Conservation (phyloP, 2,113 vertebrate species). For the Peromyscus leucopus region DNA sequence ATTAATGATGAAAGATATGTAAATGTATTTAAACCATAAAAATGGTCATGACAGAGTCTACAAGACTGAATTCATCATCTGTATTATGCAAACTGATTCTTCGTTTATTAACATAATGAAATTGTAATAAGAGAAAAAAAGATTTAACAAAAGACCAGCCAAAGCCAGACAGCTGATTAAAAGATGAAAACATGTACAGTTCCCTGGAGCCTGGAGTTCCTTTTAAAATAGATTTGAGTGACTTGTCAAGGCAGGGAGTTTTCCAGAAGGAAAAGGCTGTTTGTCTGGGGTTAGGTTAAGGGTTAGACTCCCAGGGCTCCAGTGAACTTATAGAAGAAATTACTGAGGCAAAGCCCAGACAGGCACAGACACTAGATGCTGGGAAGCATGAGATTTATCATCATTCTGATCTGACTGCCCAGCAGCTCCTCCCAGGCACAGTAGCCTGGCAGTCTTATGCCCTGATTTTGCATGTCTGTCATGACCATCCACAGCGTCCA, state of each 20-base stretch:
- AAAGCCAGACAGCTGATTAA: conserved; percentile 53
- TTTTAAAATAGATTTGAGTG: conserved; percentile 60
- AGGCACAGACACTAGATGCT: background rate
- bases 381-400: background rate
- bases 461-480: background rate
- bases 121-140: background rate
- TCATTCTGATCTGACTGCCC: background rate
- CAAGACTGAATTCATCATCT: background rate
- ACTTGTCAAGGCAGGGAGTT: background rate
- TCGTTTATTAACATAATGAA: conserved; percentile 68
- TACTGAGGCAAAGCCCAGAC: background rate
- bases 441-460: background rate
- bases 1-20: background rate
- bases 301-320: background rate
- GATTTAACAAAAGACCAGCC: conserved; percentile 7
- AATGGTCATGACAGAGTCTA: background rate
- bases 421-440: background rate
- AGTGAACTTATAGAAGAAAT: conserved; percentile 49
- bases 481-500: background rate
- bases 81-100: background rate
- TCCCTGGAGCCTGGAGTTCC: conserved; percentile 13
- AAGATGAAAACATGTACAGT: conserved; percentile 21
- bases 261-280: conserved; percentile 48
- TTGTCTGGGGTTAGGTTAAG: conserved; percentile 7
- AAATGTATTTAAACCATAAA: background rate